These are phyloP conservation scores for Leptobrachium leishanense DNA, from an alignment of 2,113 vertebrate genomes.

Conservation along the genomic window DNA sequence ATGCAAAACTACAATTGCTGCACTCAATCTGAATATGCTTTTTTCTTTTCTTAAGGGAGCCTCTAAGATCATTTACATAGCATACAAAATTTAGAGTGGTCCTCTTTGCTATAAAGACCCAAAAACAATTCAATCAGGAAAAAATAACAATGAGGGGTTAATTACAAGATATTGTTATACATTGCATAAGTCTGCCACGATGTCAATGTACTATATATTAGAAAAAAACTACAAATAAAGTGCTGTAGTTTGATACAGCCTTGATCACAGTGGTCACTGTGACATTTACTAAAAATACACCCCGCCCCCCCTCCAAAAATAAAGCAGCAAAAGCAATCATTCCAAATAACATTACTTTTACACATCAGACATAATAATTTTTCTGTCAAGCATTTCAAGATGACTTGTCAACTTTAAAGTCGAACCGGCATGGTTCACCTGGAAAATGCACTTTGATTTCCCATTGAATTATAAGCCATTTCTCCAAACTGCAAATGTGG, in stretches of 20 bases:
- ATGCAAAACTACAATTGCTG: too few relatives aligned
- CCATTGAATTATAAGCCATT: conserved; percentile 13
- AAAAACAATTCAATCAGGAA: too few relatives aligned
- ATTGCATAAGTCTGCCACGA: too few relatives aligned
- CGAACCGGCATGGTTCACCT: conserved; percentile 20
- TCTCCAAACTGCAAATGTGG: conserved; percentile 18
- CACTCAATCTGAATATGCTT: too few relatives aligned
- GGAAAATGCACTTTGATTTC: conserved; percentile 30
- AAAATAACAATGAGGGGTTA: too few relatives aligned
- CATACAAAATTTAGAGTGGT: too few relatives aligned
- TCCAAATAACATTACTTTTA: conserved; percentile 28
- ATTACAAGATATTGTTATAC: too few relatives aligned
- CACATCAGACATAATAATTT: conserved; percentile 25
- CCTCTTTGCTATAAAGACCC: too few relatives aligned
- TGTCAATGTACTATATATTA: too few relatives aligned
- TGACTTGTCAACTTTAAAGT: conserved; percentile 41
- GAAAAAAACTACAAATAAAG: not conserved
- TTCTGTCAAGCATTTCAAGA: conserved; percentile 38
- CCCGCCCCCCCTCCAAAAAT: conserved; percentile 2
- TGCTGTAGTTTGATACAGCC: not conserved
- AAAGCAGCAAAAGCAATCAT: conserved; percentile 5
- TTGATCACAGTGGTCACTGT: conserved; percentile 22
- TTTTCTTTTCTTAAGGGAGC: too few relatives aligned
- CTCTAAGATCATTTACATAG: too few relatives aligned
- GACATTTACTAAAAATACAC: conserved; percentile 24